Evolutionary conservation across 2,113 vertebrate genomes (phyloP).

Genomic region (Thalassoma bifasciatum): DNA sequence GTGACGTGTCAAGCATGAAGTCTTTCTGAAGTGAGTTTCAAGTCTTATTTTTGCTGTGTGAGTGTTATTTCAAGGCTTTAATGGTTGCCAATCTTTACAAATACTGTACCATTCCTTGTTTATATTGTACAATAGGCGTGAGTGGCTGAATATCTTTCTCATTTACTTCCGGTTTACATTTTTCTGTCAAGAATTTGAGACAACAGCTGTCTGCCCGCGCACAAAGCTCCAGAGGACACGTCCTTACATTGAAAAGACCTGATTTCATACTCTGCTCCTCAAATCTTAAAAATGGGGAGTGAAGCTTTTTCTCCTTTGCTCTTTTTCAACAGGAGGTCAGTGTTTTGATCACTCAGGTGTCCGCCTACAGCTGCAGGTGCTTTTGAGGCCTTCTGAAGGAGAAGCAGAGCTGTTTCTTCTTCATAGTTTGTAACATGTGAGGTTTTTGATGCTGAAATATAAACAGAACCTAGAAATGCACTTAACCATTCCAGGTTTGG

Average conservation of each 20-base stretch:
- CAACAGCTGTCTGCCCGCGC: conserved; percentile 1
- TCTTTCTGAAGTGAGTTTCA: no score
- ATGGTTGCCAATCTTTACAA: no score
- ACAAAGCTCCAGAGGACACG: conserved; percentile 18
- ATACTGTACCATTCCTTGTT: no score
- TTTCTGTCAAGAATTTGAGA: conserved; percentile 25
- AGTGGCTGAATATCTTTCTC: no score
- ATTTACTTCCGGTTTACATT: no score
- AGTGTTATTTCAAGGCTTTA: no score
- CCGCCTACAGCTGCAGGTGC: neutral
- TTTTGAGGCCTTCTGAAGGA: conserved; percentile 33
- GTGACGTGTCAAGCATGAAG: no score
- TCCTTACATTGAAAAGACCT: conserved; percentile 1
- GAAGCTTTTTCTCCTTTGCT: neutral
- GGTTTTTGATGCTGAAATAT: conserved; percentile 12
- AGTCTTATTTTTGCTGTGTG: no score
- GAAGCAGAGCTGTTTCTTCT: neutral
- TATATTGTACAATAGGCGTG: no score
- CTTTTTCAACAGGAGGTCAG: neutral
- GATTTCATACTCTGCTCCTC: neutral
- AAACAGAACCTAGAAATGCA: conserved; percentile 14
- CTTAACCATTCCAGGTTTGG: neutral
- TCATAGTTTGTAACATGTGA: neutral
- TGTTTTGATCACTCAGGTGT: conserved; percentile 28
- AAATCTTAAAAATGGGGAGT: neutral